Evolutionary conservation across 2,797 vertebrate genomes (phyloP).

Genomic region (Pseudotriccus pelzelni): DNA sequence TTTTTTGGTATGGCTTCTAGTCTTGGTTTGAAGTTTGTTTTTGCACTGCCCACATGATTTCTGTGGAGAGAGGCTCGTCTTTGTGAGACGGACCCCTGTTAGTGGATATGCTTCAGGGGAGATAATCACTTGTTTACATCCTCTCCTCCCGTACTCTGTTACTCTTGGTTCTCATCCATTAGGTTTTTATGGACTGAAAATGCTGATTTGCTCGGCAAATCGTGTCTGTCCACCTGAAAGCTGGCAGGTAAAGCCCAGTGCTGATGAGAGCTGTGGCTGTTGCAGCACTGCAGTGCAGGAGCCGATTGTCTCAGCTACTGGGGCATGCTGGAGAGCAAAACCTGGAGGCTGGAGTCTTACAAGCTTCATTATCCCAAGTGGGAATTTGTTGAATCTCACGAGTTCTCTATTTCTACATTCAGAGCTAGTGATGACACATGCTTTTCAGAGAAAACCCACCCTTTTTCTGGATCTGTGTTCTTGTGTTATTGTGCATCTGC

Average conservation of each 20-base stretch:
- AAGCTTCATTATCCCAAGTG: neutral
- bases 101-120: neutral
- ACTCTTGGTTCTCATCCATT: neutral
- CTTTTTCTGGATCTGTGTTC: conserved; percentile 41
- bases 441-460: neutral
- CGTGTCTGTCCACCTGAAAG: neutral
- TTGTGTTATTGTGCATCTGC: conserved; percentile 35
- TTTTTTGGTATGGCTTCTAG: neutral
- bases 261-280: neutral
- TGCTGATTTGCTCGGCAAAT: neutral
- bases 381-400: neutral
- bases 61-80: neutral
- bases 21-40: neutral
- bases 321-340: neutral
- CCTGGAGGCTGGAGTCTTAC: neutral
- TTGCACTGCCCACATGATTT: neutral
- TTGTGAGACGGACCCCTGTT: neutral
- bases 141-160: neutral
- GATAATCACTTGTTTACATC: neutral
- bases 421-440: conserved; percentile 1
- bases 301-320: neutral
- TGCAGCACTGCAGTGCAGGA: neutral
- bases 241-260: neutral
- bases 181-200: neutral
- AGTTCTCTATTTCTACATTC: neutral